Conservation (phyloP, 2,888 invertebrate genomes). For the Chymomyza amoena region DNA sequence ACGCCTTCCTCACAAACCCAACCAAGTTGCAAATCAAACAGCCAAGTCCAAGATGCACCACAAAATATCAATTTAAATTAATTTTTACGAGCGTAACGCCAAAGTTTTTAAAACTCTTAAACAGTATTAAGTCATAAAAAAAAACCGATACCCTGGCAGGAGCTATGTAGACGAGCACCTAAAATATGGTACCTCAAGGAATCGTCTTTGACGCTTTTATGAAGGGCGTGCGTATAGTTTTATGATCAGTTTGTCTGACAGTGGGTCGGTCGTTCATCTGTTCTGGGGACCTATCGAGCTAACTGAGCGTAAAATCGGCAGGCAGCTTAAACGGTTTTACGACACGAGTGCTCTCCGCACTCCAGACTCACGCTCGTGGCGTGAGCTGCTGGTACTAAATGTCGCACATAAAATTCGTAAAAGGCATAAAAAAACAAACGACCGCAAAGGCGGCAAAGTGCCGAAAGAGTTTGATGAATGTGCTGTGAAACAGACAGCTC, state of each 20-base stretch:
- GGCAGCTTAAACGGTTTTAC: slow-evolving; percentile 65
- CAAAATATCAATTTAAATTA: slow-evolving; percentile 57
- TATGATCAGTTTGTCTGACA: slow-evolving; percentile 45
- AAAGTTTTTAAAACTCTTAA: slow-evolving; percentile 32
- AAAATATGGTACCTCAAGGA: slow-evolving; percentile 28
- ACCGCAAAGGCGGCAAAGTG: slow-evolving; percentile 30
- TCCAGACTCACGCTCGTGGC: not conserved
- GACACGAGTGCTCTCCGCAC: slow-evolving; percentile 20
- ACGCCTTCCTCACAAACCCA: not conserved
- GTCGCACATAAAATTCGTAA: slow-evolving; percentile 58
- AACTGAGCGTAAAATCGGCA: slow-evolving; percentile 65
- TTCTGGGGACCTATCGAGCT: slow-evolving; percentile 48
- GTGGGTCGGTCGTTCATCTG: not conserved
- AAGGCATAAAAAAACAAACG: slow-evolving; percentile 51
- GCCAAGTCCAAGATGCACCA: slow-evolving; percentile 8
- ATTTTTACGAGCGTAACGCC: slow-evolving; percentile 48
- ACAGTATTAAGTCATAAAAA: slow-evolving; percentile 57
- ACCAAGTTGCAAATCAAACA: not conserved
- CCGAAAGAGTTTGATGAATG: slow-evolving; percentile 67
- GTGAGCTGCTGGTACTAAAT: slow-evolving; percentile 46
- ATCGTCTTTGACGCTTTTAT: slow-evolving; percentile 61
- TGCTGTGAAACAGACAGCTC: slow-evolving; percentile 21
- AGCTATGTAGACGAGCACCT: slow-evolving; percentile 10
- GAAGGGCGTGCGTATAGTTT: slow-evolving; percentile 66
- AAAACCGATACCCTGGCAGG: not conserved